phyloP scores from a whole-genome alignment of 2,113 vertebrate genomes.

The Colius striatus region DNA sequence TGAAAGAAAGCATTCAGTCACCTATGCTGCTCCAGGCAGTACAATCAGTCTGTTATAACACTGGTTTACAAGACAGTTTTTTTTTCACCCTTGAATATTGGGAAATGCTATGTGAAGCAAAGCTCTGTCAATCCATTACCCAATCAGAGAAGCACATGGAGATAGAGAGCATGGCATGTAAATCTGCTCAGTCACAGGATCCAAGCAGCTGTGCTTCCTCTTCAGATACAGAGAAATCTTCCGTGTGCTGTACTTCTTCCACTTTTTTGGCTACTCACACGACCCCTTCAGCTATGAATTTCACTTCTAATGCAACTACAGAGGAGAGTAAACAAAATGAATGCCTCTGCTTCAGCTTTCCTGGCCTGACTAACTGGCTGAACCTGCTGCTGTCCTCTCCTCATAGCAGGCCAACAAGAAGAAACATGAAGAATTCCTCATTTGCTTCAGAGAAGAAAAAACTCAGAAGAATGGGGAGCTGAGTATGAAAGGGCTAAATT shows the following conservation, averaged over 20 bases:
- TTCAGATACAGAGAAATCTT: neutral
- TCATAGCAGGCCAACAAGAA: neutral
- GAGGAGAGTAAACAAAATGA: neutral
- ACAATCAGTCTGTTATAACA: neutral
- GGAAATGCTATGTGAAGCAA: neutral
- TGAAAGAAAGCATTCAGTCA: neutral
- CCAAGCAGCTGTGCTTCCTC: neutral
- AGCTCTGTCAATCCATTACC: neutral
- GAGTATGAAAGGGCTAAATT: neutral
- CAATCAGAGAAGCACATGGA: neutral
- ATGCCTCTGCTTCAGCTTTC: neutral
- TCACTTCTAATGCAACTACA: neutral
- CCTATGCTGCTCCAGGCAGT: neutral
- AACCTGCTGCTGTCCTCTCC: neutral
- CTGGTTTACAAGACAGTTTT: neutral
- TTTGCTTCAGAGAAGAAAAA: neutral
- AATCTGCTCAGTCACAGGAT: neutral
- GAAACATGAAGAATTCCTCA: conserved; percentile 13
- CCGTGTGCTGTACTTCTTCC: accelerated
- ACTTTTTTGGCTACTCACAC: neutral
- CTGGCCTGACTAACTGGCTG: neutral
- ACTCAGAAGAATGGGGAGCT: neutral
- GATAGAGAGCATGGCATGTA: accelerated
- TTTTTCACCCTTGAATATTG: neutral
- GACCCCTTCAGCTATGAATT: neutral